Base-by-base conservation (phyloP, 2,888 invertebrate species). In the Vanessa cardui region DNA sequence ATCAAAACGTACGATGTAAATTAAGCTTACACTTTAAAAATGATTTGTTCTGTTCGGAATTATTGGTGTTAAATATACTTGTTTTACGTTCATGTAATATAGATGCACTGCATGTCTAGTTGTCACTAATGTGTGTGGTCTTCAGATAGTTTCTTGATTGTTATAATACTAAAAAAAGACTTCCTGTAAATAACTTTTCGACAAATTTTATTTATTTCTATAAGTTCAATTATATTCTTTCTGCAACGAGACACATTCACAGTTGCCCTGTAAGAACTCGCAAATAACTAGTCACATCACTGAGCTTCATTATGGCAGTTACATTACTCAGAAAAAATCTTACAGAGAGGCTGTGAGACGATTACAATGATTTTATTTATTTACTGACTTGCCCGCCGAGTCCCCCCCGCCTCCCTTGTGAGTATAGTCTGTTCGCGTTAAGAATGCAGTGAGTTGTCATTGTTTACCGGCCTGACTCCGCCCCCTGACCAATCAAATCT, bases 331-430 rank as follows among this genome's bases (percentile, higher is more conserved):
- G 72, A 70, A 72, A 79, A 81, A 58, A 84, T 83, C 89, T 90
- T 92, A 90, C 91, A 92, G 91, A 89, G 89, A 86, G 87, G 86
- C 90, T 92, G 90, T 90, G 88, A 82, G 88, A 82, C 85, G 65
- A 62, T 44, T 18, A 33, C 4, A 12, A 31, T 52, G 8, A 20
- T 59, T 49, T 21, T 21, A 26, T 54, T 26, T 16, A 16, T 54
- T 54, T 6, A 15, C 5, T 26, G 0, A 26, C 26, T 26, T n/a
- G n/a, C n/a, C 26, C 26, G 26, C 26, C 26, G 4, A 26, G 26
- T 26, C 26, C 26, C 5, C 26, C 26, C 5, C 26, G 26, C 26
- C 26, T 5, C 3, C 26, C 26, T n/a, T n/a, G n/a, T n/a, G n/a
- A n/a, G n/a, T n/a, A n/a, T n/a, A n/a, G n/a, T n/a, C n/a, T n/a